These are phyloP conservation scores for Volucella inanis DNA, from an alignment of 2,888 invertebrate species.

Conservation along the genomic window DNA sequence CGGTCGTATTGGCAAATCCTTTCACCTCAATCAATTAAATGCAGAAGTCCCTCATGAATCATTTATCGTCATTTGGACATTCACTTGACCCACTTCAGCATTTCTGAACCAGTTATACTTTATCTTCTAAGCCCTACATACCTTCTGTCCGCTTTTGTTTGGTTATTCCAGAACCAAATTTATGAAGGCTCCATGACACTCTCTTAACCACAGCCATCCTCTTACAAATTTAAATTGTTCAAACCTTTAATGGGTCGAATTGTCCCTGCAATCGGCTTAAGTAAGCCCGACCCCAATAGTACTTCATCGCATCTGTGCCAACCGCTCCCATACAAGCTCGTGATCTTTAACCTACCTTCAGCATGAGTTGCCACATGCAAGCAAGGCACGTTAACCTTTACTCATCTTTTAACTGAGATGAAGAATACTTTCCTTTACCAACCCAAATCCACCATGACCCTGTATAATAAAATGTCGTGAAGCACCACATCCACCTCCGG, in stretches of 20 bases:
- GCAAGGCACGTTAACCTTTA: constrained; percentile 41
- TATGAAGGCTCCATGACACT: constrained; percentile 3
- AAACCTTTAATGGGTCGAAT: constrained; percentile 42
- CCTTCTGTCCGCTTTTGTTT: not conserved
- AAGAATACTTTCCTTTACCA: constrained; percentile 44
- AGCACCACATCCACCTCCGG: not conserved
- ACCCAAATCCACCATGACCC: constrained; percentile 61
- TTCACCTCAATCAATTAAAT: too few relatives aligned
- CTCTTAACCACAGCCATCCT: not conserved
- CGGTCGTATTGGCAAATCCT: too few relatives aligned
- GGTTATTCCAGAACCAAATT: constrained; percentile 28
- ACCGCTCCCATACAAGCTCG: constrained; percentile 1
- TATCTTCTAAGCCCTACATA: not conserved
- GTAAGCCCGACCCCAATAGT: not conserved
- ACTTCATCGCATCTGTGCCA: constrained; percentile 37
- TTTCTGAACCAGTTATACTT: not conserved
- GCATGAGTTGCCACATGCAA: not conserved
- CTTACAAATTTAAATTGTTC: constrained; percentile 47
- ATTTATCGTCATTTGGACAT: too few relatives aligned
- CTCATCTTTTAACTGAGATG: constrained; percentile 36
- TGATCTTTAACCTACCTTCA: constrained; percentile 39
- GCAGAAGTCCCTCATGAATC: too few relatives aligned
- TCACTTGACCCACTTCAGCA: too few relatives aligned
- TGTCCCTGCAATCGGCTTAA: constrained; percentile 17
- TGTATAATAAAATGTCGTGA: constrained; percentile 57